phyloP scores from a whole-genome alignment of 2,113 vertebrate genomes.

The Oreochromis tanganicae region DNA sequence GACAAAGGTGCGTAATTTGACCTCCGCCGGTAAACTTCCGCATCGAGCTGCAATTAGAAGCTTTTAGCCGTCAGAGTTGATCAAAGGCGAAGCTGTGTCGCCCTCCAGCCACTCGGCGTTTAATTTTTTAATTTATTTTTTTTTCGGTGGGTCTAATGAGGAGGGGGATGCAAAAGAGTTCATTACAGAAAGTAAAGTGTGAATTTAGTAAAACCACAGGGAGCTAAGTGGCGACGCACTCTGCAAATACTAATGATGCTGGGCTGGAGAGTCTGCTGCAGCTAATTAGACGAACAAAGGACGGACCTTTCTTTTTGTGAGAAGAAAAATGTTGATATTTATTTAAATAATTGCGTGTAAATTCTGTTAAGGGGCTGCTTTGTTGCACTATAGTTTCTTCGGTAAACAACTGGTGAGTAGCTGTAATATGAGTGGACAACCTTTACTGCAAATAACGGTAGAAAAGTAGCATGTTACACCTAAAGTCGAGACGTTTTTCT shows the following conservation, averaged over 20 bases:
- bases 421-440: background rate
- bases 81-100: constrained; percentile 19
- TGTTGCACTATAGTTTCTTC: background rate
- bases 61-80: constrained; percentile 21
- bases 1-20: background rate
- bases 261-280: background rate
- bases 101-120: background rate
- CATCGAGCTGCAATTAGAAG: constrained; percentile 6
- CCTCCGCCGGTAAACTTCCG: background rate
- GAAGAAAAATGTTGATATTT: background rate
- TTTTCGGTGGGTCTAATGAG: constrained; percentile 36
- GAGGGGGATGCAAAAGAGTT: constrained; percentile 29
- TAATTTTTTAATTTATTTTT: background rate
- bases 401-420: background rate
- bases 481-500: background rate
- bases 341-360: background rate
- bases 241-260: constrained; percentile 48
- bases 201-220: constrained; percentile 58
- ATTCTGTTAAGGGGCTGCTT: background rate
- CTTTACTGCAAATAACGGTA: background rate
- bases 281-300: constrained; percentile 37
- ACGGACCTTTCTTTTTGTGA: background rate
- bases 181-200: constrained; percentile 47
- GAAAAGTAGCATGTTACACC: background rate
- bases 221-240: constrained; percentile 22